phyloP scores from a whole-genome alignment of 2,797 vertebrate genomes.

The Emydoidea blandingii region DNA sequence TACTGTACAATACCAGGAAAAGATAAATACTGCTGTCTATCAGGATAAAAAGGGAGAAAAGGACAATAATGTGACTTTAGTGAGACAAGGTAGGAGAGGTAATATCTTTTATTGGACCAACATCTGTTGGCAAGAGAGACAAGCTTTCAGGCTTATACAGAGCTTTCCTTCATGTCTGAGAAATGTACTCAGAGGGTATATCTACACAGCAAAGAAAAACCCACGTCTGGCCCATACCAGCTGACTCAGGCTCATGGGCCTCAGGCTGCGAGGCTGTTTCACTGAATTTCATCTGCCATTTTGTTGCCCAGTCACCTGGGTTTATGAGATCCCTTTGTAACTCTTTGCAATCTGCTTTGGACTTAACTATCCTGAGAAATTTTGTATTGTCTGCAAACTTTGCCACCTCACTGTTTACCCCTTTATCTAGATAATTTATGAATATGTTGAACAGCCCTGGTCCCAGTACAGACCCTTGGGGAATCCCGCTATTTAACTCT shows the following conservation, averaged over 20 bases:
- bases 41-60: slow-evolving; percentile 25
- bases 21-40: slow-evolving; percentile 1
- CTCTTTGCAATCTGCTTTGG: too few relatives aligned
- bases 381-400: too few relatives aligned
- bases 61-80: slow-evolving; percentile 16
- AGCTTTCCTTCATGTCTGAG: neutral
- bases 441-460: too few relatives aligned
- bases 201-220: neutral
- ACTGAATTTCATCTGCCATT: too few relatives aligned
- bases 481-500: too few relatives aligned
- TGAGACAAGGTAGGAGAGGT: neutral
- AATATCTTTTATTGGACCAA: neutral
- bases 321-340: too few relatives aligned
- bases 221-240: neutral
- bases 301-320: too few relatives aligned
- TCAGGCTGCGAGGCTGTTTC: neutral
- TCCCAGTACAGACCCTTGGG: too few relatives aligned
- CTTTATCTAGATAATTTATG: too few relatives aligned
- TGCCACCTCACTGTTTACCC: too few relatives aligned
- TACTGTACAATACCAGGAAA: neutral
- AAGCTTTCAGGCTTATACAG: neutral
- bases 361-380: too few relatives aligned
- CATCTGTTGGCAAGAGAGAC: neutral
- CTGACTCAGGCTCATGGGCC: neutral
- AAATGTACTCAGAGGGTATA: neutral